Evolutionary conservation across 2,888 invertebrate species (phyloP).

Genomic region (Sinhomidia bicolor): DNA sequence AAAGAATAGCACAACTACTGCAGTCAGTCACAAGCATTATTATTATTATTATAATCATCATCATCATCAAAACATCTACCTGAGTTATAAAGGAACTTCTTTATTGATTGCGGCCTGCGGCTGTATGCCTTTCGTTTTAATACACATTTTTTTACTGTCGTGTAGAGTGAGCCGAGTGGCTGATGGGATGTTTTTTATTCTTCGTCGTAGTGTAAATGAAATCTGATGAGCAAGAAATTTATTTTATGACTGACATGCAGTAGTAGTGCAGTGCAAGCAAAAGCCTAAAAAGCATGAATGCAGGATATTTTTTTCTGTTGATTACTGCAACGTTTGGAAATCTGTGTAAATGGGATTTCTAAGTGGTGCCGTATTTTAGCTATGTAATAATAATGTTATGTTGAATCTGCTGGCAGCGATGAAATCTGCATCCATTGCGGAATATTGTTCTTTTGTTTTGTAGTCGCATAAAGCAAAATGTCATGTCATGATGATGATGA

Average conservation of each 20-base stretch:
- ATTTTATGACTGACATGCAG: conserved; percentile 34
- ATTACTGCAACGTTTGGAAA: conserved; percentile 33
- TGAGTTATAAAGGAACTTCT: not conserved
- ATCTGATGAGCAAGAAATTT: conserved; percentile 14
- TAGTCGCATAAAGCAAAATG: not conserved
- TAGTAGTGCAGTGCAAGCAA: too few species aligned
- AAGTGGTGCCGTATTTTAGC: not conserved
- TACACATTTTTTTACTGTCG: not conserved
- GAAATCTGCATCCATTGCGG: conserved; percentile 17
- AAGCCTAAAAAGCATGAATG: not conserved
- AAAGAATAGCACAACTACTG: too few species aligned
- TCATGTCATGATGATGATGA: conserved; percentile 8
- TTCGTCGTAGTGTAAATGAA: conserved; percentile 1
- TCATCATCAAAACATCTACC: too few species aligned
- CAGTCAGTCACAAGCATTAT: not conserved
- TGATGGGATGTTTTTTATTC: conserved; percentile 16
- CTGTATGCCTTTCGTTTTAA: conserved; percentile 50
- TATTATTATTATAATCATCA: not conserved
- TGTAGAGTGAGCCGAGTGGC: not conserved
- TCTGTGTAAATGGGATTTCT: conserved; percentile 6
- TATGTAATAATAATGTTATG: not conserved
- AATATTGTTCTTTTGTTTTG: conserved; percentile 8
- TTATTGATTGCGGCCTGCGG: conserved; percentile 43
- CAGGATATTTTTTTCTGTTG: not conserved
- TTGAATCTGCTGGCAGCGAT: conserved; percentile 18